These are phyloP conservation scores for Meandrusa payeni DNA, from an alignment of 2,888 invertebrate genomes.

Conservation along the genomic window DNA sequence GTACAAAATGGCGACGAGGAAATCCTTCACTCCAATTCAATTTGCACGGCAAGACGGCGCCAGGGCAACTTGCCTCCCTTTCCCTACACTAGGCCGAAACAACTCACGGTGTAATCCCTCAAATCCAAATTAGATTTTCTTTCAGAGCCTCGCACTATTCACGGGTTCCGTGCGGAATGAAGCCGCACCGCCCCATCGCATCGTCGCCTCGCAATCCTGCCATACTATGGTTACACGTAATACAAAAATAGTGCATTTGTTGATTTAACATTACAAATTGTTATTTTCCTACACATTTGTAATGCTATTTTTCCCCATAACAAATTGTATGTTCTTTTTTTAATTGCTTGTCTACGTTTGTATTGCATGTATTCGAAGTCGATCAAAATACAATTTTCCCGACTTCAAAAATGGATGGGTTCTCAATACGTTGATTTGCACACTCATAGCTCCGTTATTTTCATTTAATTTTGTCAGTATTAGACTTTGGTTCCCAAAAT, in stretches of 20 bases:
- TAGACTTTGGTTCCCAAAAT: no score
- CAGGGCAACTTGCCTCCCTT: conserved; percentile 41
- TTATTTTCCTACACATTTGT: no score
- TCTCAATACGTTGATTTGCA: no score
- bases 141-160: conserved; percentile 71
- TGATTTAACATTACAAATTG: no score
- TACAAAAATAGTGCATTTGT: conserved; percentile 57
- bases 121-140: conserved; percentile 81
- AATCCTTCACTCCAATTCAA: conserved; percentile 61
- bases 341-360: no score
- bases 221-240: conserved; percentile 34
- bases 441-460: no score
- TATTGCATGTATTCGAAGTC: no score
- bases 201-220: conserved; percentile 41
- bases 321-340: no score
- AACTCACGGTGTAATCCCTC: conserved; percentile 74
- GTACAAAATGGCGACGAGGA: conserved; percentile 43
- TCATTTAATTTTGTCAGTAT: no score
- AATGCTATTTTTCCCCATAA: no score
- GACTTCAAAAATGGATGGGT: no score
- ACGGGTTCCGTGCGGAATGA: conserved; percentile 41
- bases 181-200: conserved; percentile 32
- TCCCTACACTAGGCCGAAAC: conserved; percentile 72
- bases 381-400: no score
- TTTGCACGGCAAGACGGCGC: conserved; percentile 54